Evolutionary conservation across 2,797 vertebrate species (phyloP).

Genomic region (Decapterus maruadsi): DNA sequence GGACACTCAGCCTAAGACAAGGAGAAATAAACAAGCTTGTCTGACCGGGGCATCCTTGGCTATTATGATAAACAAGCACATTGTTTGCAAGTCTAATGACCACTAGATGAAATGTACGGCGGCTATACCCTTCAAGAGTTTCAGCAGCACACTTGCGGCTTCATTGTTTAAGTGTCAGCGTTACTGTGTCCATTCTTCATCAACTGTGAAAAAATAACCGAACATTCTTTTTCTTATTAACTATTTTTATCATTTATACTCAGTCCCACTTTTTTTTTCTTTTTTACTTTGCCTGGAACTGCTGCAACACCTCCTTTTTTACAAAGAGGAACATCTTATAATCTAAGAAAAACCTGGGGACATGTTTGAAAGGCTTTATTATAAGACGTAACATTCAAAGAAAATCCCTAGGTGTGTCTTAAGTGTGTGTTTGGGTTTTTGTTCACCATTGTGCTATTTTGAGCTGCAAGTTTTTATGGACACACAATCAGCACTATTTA

Average conservation of each 20-base stretch:
- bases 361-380: not conserved
- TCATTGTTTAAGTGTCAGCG: slow-evolving; percentile 37
- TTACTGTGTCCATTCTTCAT: not conserved
- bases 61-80: slow-evolving; percentile 77
- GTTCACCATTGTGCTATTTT: slow-evolving; percentile 40
- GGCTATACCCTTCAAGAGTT: slow-evolving; percentile 57
- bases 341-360: not conserved
- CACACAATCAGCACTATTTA: slow-evolving; percentile 60
- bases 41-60: slow-evolving; percentile 72
- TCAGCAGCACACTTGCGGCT: slow-evolving; percentile 27
- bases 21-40: slow-evolving; percentile 79
- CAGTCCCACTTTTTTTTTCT: not conserved
- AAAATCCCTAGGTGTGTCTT: not conserved
- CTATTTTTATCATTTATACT: not conserved
- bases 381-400: not conserved
- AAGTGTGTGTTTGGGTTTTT: not conserved
- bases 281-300: not conserved
- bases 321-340: not conserved
- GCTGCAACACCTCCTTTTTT: not conserved
- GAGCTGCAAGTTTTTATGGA: slow-evolving; percentile 61
- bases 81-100: slow-evolving; percentile 79
- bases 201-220: not conserved
- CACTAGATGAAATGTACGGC: slow-evolving; percentile 44
- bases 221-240: not conserved
- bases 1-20: slow-evolving; percentile 70